phyloP scores from a whole-genome alignment of 2,113 vertebrate species.

The Arizona elegans region DNA sequence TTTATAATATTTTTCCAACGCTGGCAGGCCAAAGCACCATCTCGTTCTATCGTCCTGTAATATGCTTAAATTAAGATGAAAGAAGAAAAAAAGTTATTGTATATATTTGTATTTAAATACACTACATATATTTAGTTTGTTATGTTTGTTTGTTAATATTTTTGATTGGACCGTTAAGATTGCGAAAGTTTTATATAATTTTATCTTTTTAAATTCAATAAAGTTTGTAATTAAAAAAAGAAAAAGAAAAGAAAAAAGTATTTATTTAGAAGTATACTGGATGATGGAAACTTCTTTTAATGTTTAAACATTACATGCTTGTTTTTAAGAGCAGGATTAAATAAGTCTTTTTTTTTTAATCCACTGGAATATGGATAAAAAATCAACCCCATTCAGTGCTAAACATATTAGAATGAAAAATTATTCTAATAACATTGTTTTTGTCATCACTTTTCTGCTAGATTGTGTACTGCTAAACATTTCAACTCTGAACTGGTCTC shows the following conservation, averaged over 20 bases:
- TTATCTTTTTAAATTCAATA: too few species aligned
- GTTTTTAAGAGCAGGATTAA: background rate
- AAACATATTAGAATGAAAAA: background rate
- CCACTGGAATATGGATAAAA: background rate
- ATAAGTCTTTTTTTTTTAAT: background rate
- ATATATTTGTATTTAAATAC: too few species aligned
- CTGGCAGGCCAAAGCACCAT: too few species aligned
- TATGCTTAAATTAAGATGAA: too few species aligned
- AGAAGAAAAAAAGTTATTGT: too few species aligned
- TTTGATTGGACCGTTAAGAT: too few species aligned
- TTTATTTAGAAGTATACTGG: slow-evolving; percentile 7
- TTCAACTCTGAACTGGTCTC: background rate
- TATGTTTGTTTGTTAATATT: too few species aligned
- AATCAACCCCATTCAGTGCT: background rate
- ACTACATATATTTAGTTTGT: too few species aligned
- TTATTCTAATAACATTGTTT: background rate
- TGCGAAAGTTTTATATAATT: too few species aligned
- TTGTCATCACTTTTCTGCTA: background rate
- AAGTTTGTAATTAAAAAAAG: too few species aligned
- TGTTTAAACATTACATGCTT: background rate
- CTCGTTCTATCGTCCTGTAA: too few species aligned
- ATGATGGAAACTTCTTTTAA: background rate
- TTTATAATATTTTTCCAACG: too few species aligned
- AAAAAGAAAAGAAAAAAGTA: background rate
- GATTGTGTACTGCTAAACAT: background rate